Percentiles rank a stretch among this genome's conserved stretches.
Evolutionary conservation across 2,797 vertebrate genomes (phyloP).

Genomic region (Sebastes reedi): DNA sequence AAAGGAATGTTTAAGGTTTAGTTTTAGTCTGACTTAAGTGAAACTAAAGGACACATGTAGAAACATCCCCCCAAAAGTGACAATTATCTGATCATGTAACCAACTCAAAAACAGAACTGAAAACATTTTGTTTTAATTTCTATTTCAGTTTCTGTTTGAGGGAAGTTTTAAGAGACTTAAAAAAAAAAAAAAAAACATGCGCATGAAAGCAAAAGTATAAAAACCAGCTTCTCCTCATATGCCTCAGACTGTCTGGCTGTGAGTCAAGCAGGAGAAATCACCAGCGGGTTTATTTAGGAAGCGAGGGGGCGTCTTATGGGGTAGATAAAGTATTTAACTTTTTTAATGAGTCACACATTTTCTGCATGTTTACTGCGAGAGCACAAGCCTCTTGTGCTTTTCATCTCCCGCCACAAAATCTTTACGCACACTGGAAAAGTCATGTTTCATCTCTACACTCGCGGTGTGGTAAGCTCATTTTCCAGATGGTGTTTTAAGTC

Average conservation of each 20-base stretch:
- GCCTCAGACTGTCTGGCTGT: constrained; percentile 16
- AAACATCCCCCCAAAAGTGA: not conserved
- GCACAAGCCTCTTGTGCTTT: constrained; percentile 54
- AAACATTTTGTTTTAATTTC: not conserved
- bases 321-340: constrained; percentile 40
- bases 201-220: constrained; percentile 30
- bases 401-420: constrained; percentile 59
- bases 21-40: not conserved
- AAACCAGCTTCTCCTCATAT: constrained; percentile 1
- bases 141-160: constrained; percentile 12
- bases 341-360: constrained; percentile 72
- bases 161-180: not conserved
- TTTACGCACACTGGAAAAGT: constrained; percentile 59
- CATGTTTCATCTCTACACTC: constrained; percentile 62
- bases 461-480: constrained; percentile 60
- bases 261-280: constrained; percentile 54
- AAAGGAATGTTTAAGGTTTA: not conserved
- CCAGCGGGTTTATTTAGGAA: constrained; percentile 58
- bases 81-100: not conserved
- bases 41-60: not conserved
- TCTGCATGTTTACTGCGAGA: constrained; percentile 40
- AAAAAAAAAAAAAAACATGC: too few relatives aligned
- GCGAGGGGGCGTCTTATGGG: constrained; percentile 40
- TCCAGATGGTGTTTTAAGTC: constrained; percentile 51
- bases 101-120: not conserved